Evolutionary conservation across 2,113 vertebrate species (phyloP), one percentile per base, ranked within the genome.

Genomic region (Sinocyclocheilus rhinocerous): DNA sequence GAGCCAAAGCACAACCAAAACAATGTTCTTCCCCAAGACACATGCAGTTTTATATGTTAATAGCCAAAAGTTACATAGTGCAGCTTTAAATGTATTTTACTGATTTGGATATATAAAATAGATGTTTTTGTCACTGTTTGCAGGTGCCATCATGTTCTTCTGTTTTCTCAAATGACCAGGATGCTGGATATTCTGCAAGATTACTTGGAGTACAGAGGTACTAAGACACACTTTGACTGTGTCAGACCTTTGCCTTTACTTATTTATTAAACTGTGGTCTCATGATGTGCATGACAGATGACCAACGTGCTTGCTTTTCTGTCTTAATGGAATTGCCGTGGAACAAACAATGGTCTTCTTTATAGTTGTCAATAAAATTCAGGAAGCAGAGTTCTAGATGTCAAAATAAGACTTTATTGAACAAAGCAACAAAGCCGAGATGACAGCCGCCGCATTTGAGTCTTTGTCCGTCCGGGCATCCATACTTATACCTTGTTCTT

Each of bases 91-190:
- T 70, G 16, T 6, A 18, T 70, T 70, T 36, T 36, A 39, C 4
- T 70, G 16, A 20, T 39, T 70, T 39, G 8, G 33, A 36, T 29
- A 61, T 29, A 11, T 69, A n/a, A 67, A 78, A 85, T 33, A 18
- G 3, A 4, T 65, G 26, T 24, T 3, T 48, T 18, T 75, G 20
- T 73, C n/a, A 61, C 69, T 85, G 16, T 79, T 67, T 93, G 90
- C 73, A 95, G 97, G 72, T 96, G 96, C 89, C 97, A 99, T 87
- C 95, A 95, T 39, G 92, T 97, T 89, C 92, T 99, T 89, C 92
- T 99, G 86, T 99, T 99, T 93, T 98, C 97, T 85, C 97, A 99
- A 45, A 97, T 99, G 97, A 97, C 97, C 42, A 96, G 95, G 76
- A 95, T 98, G 92, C 92, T 99, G 87, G 97, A 99, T 92, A 97